Evolutionary conservation across 2,113 vertebrate species (phyloP).

Genomic region (Steatornis caripensis): DNA sequence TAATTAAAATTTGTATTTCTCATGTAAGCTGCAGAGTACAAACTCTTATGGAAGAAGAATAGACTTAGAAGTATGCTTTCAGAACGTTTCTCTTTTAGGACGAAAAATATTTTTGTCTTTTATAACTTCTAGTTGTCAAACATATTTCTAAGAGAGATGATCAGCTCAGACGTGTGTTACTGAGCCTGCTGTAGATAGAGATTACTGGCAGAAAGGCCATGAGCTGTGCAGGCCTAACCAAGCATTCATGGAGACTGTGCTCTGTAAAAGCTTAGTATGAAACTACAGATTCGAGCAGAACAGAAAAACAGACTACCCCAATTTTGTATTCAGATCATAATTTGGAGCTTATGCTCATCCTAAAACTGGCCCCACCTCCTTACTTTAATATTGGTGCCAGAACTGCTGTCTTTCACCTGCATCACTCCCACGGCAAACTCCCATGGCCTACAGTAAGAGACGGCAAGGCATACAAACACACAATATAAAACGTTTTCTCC

Average conservation of each 20-base stretch:
- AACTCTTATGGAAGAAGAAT: neutral
- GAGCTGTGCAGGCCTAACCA: neutral
- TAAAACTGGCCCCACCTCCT: neutral
- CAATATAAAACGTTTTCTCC: neutral
- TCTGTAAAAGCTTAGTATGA: neutral
- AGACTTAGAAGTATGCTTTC: neutral
- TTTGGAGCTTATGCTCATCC: neutral
- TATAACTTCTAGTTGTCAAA: neutral
- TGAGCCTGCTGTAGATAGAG: neutral
- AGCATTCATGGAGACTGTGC: neutral
- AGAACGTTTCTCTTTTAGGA: neutral
- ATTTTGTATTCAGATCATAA: neutral
- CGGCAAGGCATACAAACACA: neutral
- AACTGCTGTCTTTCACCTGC: neutral
- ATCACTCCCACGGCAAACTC: neutral
- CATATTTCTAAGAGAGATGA: neutral
- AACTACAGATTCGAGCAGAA: neutral
- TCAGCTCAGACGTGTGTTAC: neutral
- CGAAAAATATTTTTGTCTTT: neutral
- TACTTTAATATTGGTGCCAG: slow-evolving; percentile 11
- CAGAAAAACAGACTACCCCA: neutral
- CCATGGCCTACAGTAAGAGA: neutral
- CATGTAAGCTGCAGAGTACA: neutral
- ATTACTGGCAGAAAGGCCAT: neutral
- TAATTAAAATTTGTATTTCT: neutral